Conservation (phyloP, 2,797 vertebrate species). For the Balearica regulorum region DNA sequence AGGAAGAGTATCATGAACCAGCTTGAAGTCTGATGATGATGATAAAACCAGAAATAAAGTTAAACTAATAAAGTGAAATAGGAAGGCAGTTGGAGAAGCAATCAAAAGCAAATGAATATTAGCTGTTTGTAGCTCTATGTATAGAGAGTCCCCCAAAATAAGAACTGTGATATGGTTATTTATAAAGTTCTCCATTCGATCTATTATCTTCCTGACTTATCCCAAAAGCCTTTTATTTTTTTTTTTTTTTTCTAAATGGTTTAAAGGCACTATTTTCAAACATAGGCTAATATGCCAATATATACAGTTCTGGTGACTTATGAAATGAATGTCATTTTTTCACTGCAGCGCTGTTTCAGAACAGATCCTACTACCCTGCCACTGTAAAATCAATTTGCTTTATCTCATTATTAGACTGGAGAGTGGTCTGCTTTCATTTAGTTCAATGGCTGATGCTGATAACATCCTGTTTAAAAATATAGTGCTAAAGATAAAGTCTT, state of each 20-base stretch:
- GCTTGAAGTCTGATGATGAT: constrained; percentile 23
- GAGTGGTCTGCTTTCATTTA: background rate
- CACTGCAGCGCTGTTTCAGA: background rate
- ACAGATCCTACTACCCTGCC: background rate
- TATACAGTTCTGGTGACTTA: background rate
- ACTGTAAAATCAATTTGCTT: background rate
- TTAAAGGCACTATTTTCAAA: background rate
- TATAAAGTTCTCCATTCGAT: background rate
- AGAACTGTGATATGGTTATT: background rate
- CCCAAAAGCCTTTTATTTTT: background rate
- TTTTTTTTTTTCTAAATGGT: background rate
- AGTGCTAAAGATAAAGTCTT: background rate
- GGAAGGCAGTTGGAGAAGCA: constrained; percentile 29
- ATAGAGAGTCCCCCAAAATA: background rate
- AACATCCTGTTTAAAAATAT: background rate
- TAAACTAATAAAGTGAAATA: constrained; percentile 49
- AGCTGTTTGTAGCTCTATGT: background rate
- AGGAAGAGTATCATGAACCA: background rate
- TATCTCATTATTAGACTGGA: background rate
- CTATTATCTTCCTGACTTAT: background rate
- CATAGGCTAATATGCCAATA: background rate
- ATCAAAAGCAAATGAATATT: constrained; percentile 43
- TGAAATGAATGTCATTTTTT: background rate
- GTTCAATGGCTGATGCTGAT: background rate
- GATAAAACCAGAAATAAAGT: constrained; percentile 59